phyloP scores from a whole-genome alignment of 2,113 vertebrate species.

The Sorex fumeus region DNA sequence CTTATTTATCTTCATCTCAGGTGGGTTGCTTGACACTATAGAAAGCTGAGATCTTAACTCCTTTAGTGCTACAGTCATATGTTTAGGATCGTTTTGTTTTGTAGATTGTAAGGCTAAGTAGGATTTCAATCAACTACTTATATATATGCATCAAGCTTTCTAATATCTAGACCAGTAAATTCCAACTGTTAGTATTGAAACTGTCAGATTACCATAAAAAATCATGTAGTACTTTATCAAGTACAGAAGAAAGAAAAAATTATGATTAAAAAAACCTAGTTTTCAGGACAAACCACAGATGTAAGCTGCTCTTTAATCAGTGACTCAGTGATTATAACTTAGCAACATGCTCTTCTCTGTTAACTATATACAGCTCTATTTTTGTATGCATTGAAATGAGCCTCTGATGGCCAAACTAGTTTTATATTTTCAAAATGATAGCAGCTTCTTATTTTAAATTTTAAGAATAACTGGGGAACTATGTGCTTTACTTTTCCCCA shows the following conservation, averaged over 20 bases:
- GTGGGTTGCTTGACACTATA: background rate
- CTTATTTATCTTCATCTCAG: too few species aligned
- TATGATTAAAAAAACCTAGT: slow-evolving; percentile 61
- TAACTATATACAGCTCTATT: slow-evolving; percentile 75
- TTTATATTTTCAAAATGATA: slow-evolving; percentile 76
- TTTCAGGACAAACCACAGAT: slow-evolving; percentile 76
- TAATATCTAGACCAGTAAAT: slow-evolving; percentile 37
- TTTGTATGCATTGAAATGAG: slow-evolving; percentile 75
- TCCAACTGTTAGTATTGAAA: slow-evolving; percentile 35
- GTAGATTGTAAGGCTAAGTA: slow-evolving; percentile 4
- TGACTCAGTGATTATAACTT: slow-evolving; percentile 80
- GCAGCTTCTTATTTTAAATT: slow-evolving; percentile 80
- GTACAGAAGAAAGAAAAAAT: slow-evolving; percentile 42
- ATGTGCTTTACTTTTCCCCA: slow-evolving; percentile 60
- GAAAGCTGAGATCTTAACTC: background rate
- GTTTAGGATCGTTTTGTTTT: background rate
- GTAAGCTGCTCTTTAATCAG: slow-evolving; percentile 77
- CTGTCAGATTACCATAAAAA: slow-evolving; percentile 45
- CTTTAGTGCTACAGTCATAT: background rate
- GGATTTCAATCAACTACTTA: background rate
- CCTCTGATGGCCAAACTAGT: slow-evolving; percentile 73
- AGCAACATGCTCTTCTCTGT: slow-evolving; percentile 67
- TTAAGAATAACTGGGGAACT: slow-evolving; percentile 71
- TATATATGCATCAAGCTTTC: background rate
- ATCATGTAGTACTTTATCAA: slow-evolving; percentile 42